Evolutionary conservation across 1,140 invertebrate genomes (phyloP).

Genomic region (Lutraria rhynchaena): DNA sequence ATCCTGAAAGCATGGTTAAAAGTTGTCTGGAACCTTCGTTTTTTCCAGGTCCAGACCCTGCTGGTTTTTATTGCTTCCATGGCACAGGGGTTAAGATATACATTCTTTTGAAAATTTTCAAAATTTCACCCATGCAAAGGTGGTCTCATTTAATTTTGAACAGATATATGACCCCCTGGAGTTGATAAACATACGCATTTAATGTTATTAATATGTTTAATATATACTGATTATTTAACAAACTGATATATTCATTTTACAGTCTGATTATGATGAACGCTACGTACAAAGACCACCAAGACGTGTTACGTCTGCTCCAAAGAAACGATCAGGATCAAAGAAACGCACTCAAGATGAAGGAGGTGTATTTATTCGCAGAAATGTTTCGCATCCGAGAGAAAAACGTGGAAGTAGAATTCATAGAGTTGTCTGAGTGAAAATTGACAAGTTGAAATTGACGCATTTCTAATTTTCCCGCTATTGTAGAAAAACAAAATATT

Average conservation of each 20-base stretch:
- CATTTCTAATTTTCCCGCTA: not conserved
- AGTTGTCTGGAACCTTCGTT: too few relatives aligned
- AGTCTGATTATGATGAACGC: conserved; percentile 66
- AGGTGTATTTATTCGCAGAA: conserved; percentile 73
- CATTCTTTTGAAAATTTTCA: too few relatives aligned
- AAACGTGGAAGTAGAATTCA: conserved; percentile 45
- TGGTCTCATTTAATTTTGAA: too few relatives aligned
- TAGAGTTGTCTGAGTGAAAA: conserved; percentile 23
- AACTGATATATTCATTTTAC: too few relatives aligned
- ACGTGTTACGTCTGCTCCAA: conserved; percentile 45
- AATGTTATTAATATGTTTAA: too few relatives aligned
- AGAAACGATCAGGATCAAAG: conserved; percentile 60
- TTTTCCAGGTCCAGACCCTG: too few relatives aligned
- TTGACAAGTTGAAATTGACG: not conserved
- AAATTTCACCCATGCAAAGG: too few relatives aligned
- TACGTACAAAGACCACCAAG: conserved; percentile 24
- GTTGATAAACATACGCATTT: not conserved
- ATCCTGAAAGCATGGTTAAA: too few relatives aligned
- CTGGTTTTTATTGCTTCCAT: too few relatives aligned
- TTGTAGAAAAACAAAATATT: not conserved
- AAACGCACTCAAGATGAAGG: conserved; percentile 71
- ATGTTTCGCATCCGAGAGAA: conserved; percentile 55
- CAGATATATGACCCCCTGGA: too few relatives aligned
- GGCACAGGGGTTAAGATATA: too few relatives aligned
- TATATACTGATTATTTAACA: conserved; percentile 26